Evolutionary conservation across 2,113 vertebrate species (phyloP).

Genomic region (Stomatorhinus ivindoensis): DNA sequence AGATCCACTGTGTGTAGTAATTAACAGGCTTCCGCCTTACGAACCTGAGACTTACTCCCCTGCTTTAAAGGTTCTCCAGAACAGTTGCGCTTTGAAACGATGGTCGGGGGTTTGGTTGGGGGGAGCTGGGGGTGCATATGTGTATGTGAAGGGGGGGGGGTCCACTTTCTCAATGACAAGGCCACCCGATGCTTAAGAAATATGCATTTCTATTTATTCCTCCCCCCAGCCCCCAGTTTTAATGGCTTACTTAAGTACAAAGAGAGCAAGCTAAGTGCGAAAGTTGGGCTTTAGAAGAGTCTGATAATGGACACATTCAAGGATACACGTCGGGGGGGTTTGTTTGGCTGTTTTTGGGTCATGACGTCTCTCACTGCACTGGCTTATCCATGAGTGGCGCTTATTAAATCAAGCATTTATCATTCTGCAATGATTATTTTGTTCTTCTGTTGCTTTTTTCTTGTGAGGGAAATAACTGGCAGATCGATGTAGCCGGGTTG

Average conservation of each 20-base stretch:
- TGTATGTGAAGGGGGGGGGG: background rate
- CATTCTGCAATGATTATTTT: background rate
- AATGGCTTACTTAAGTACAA: slow-evolving; percentile 14
- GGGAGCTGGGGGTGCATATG: background rate
- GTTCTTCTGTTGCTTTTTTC: background rate
- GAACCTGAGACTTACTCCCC: slow-evolving; percentile 24
- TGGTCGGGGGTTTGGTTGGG: background rate
- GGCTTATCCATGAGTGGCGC: background rate
- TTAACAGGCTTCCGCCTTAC: slow-evolving; percentile 33
- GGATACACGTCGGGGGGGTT: background rate
- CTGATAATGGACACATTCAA: slow-evolving; percentile 10
- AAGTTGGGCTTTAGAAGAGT: background rate
- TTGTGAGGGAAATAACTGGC: background rate
- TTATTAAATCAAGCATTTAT: slow-evolving; percentile 10
- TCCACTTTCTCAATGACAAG: slow-evolving; percentile 4
- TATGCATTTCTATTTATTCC: slow-evolving; percentile 5
- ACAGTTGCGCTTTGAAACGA: slow-evolving; percentile 17
- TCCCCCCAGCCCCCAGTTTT: background rate
- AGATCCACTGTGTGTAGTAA: slow-evolving; percentile 35
- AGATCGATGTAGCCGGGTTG: background rate
- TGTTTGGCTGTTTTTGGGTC: slow-evolving; percentile 11
- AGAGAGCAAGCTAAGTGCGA: slow-evolving; percentile 1
- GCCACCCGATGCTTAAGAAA: slow-evolving; percentile 1
- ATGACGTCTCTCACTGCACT: background rate
- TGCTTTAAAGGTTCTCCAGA: slow-evolving; percentile 22